phyloP scores from a whole-genome alignment of 1,140 invertebrate species.

The Lethocerus indicus region DNA sequence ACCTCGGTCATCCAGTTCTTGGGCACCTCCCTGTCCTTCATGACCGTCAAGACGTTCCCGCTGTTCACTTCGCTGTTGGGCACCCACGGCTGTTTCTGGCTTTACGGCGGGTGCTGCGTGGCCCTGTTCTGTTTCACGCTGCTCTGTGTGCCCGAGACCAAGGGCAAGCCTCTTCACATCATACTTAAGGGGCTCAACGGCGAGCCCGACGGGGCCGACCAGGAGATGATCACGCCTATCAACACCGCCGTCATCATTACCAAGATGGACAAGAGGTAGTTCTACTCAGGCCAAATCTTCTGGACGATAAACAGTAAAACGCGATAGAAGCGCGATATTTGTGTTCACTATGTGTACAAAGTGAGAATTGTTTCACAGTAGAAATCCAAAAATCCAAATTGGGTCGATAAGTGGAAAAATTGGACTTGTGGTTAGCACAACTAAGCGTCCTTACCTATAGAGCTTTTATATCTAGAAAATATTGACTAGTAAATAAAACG shows the following conservation, averaged over 20 bases:
- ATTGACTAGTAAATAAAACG: too few species aligned
- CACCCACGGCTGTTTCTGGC: slow-evolving; percentile 23
- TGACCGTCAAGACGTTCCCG: slow-evolving; percentile 31
- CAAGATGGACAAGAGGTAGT: too few species aligned
- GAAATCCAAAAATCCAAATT: too few species aligned
- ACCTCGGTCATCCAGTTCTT: slow-evolving; percentile 26
- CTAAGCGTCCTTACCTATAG: too few species aligned
- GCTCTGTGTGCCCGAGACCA: slow-evolving; percentile 33
- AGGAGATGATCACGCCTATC: neutral
- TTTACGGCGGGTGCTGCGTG: slow-evolving; percentile 19
- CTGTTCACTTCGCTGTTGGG: slow-evolving; percentile 19
- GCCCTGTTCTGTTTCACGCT: slow-evolving; percentile 26
- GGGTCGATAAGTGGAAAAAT: too few species aligned
- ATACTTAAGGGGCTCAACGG: slow-evolving; percentile 16
- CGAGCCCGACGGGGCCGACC: neutral
- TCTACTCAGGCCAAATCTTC: too few species aligned
- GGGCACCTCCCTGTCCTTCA: slow-evolving; percentile 31
- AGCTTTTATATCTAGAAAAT: too few species aligned
- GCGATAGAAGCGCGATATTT: too few species aligned
- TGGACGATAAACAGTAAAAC: too few species aligned
- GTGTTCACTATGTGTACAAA: too few species aligned
- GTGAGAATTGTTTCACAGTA: too few species aligned
- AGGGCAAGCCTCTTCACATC: slow-evolving; percentile 25
- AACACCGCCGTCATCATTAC: neutral
- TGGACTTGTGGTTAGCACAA: too few species aligned